Conservation (phyloP, 1,140 invertebrate genomes). For the Bombus affinis region DNA sequence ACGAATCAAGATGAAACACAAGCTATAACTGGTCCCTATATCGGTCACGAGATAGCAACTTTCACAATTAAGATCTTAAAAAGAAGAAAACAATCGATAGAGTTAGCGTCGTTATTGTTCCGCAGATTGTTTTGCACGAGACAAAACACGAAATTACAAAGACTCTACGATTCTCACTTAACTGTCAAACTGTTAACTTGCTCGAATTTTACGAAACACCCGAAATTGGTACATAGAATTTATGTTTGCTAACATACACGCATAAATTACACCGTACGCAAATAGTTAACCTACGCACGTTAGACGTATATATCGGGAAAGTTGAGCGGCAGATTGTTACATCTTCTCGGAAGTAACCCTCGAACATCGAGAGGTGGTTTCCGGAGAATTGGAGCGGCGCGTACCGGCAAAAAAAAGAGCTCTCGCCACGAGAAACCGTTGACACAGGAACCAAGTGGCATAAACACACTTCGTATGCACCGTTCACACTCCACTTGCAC, state of each 20-base stretch:
- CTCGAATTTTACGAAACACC: background rate
- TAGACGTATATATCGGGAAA: background rate
- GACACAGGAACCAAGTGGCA: slow-evolving; percentile 35
- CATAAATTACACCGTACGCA: background rate
- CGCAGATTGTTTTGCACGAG: background rate
- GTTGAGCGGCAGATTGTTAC: slow-evolving; percentile 1
- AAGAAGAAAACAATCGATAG: background rate
- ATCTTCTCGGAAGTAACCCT: slow-evolving; percentile 8
- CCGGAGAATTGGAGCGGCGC: background rate
- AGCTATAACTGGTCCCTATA: slow-evolving; percentile 8
- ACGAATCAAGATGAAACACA: slow-evolving; percentile 8
- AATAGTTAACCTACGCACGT: slow-evolving; percentile 24
- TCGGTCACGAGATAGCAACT: slow-evolving; percentile 3
- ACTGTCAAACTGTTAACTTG: background rate
- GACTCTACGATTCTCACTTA: background rate
- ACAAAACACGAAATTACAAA: background rate
- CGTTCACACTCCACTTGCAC: slow-evolving; percentile 61
- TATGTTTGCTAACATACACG: background rate
- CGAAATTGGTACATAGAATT: background rate
- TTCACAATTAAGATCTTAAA: slow-evolving; percentile 1
- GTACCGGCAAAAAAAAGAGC: background rate
- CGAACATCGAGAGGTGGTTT: background rate
- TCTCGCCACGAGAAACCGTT: slow-evolving; percentile 21
- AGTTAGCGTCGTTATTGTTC: background rate
- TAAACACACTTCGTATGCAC: slow-evolving; percentile 39